Base-by-base conservation (phyloP, 2,797 vertebrate species). In the Poecilia velifera region DNA sequence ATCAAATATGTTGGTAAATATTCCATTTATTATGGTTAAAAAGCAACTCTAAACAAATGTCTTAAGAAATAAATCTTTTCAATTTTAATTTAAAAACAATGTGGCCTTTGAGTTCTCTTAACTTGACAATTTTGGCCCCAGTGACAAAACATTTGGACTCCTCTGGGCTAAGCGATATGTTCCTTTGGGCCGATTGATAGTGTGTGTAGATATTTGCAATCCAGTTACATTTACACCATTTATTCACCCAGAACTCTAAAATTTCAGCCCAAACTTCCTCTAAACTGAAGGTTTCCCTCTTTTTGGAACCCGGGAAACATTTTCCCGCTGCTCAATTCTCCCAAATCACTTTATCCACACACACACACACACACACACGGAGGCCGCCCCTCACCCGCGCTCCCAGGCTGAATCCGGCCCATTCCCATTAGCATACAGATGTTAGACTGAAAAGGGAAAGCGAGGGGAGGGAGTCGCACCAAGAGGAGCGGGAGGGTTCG, bases 381-480 rank as follows among this genome's bases (percentile, higher is more conserved):
- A 80, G 49, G 57, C 77, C 6, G 18, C 88, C 91, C 85, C 83
- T 80, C 90, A 85, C 90, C 86, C 87, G 82, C 88, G 76, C 86
- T 88, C 86, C 85, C 89, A 91, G 88, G 80, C 86, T 70, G 77
- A 89, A 80, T 89, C 87, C 86, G 79, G 83, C 82, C 86, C 81
- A 74, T 85, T 92, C 91, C 89, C 91, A 92, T 96, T 96, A 96
- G 88, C 95, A 96, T 96, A 96, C 96, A 96, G 96, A 96, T 96
- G 95, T 96, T 93, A 80, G 68, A 59, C 89, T 95, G 92, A 95
- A 95, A 95, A 91, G 91, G 89, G 90, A 90, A 91, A 90, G 79
- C 87, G 8, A 41, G 22, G 22, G 64, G 7, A 12, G 86, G 39
- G 39, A 20, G 36, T 9, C 83, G 85, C 90, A 84, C 78, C 79